Conservation (phyloP, 2,113 vertebrate species). For the Corythornis madagascariensis region DNA sequence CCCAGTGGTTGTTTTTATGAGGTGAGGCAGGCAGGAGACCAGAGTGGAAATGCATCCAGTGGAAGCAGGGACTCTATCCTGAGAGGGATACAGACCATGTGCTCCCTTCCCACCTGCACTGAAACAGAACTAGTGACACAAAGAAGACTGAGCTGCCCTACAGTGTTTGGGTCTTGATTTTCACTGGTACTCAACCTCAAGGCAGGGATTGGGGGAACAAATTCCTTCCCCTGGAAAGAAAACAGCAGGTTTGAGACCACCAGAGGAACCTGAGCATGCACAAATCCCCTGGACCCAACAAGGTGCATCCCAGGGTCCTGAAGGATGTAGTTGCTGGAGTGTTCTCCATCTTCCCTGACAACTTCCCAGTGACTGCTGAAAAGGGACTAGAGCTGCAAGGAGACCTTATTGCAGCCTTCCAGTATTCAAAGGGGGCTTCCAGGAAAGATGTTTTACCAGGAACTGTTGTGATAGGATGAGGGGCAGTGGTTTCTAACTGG, state of each 20-base stretch:
- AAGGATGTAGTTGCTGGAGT: background rate
- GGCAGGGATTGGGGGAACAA: fast-evolving
- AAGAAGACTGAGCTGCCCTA: background rate
- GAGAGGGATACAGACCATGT: background rate
- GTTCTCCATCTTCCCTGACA: background rate
- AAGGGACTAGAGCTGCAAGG: background rate
- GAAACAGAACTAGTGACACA: background rate
- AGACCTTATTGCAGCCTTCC: background rate
- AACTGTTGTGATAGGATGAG: background rate
- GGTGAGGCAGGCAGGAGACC: background rate
- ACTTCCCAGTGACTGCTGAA: background rate
- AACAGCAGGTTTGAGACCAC: background rate
- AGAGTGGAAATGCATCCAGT: background rate
- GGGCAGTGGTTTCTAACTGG: background rate
- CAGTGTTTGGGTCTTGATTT: background rate
- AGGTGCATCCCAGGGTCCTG: background rate
- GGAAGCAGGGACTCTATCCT: background rate
- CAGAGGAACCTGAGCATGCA: background rate
- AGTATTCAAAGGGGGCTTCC: no score
- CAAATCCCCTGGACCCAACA: background rate
- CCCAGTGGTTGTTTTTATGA: background rate
- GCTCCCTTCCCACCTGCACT: fast-evolving
- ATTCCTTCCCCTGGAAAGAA: background rate
- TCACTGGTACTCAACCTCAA: background rate
- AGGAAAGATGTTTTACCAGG: background rate